Conservation (phyloP, 2,113 vertebrate species). For the Mustela lutreola region DNA sequence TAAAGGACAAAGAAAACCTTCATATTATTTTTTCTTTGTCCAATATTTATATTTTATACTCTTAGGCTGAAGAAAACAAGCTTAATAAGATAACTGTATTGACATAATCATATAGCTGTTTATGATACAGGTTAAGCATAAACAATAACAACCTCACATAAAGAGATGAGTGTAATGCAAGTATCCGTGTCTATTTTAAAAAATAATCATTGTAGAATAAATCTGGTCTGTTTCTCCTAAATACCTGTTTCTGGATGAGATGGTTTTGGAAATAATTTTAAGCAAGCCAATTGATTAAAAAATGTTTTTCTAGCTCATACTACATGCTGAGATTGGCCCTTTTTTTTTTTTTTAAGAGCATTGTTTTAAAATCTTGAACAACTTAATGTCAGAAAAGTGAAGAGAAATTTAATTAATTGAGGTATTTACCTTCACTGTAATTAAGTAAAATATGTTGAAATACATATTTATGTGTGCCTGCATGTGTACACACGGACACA, state of each 20-base stretch:
- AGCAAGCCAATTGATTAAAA: not conserved
- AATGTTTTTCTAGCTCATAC: not conserved
- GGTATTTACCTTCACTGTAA: not conserved
- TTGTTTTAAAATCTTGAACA: not conserved
- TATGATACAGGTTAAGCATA: slow-evolving; percentile 76
- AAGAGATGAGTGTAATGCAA: slow-evolving; percentile 74
- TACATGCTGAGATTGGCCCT: not conserved
- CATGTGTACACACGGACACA: not conserved
- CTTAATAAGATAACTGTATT: slow-evolving; percentile 81
- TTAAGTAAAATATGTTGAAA: not conserved
- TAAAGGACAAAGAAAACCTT: slow-evolving; percentile 83
- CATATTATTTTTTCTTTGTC: slow-evolving; percentile 78
- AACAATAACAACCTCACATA: slow-evolving; percentile 50
- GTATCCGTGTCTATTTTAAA: slow-evolving; percentile 76
- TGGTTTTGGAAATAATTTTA: slow-evolving; percentile 16
- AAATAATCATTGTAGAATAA: slow-evolving; percentile 61
- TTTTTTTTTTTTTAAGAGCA: not conserved
- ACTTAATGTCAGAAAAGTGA: not conserved
- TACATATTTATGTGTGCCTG: not conserved
- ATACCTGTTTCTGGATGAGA: not conserved
- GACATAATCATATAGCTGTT: slow-evolving; percentile 80
- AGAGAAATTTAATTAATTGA: not conserved
- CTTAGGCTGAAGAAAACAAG: slow-evolving; percentile 75
- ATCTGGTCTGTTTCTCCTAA: not conserved
- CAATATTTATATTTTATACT: slow-evolving; percentile 78